These are phyloP conservation scores for Pocillopora meandrina DNA, from an alignment of 92 coral and sea anemone genomes.

Conservation along the genomic window DNA sequence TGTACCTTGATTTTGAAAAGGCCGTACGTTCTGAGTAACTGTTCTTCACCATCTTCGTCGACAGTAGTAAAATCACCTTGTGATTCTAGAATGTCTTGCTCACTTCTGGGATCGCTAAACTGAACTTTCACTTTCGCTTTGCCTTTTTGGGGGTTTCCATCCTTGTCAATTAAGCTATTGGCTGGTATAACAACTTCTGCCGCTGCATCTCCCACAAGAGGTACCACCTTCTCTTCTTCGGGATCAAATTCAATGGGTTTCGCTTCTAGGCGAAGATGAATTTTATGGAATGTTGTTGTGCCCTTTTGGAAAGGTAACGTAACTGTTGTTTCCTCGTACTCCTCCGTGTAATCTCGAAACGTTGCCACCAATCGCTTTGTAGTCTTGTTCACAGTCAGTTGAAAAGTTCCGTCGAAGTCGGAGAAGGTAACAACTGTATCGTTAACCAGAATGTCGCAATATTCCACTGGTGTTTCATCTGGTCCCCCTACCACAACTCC, in stretches of 20 bases:
- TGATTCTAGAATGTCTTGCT: constrained; percentile 52
- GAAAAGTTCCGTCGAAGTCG: constrained; percentile 33
- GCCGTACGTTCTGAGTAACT: constrained; percentile 61
- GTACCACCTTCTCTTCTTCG: constrained; percentile 25
- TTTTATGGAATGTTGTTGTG: constrained; percentile 23
- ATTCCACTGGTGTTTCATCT: constrained; percentile 34
- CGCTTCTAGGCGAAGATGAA: constrained; percentile 33
- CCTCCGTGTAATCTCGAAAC: constrained; percentile 33
- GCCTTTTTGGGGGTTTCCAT: constrained; percentile 53
- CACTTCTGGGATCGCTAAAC: constrained; percentile 62
- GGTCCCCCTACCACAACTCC: constrained; percentile 55
- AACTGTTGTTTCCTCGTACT: constrained; percentile 37
- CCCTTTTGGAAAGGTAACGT: constrained; percentile 33
- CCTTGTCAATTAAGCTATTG: constrained; percentile 44
- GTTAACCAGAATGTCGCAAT: constrained; percentile 29
- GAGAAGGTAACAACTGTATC: constrained; percentile 26
- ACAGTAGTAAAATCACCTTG: constrained; percentile 69
- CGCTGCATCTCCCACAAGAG: constrained; percentile 23
- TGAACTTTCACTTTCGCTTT: constrained; percentile 44
- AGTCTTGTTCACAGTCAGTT: constrained; percentile 17
- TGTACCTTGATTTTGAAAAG: constrained; percentile 55
- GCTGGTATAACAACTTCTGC: constrained; percentile 62
- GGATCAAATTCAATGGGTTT: constrained; percentile 30
- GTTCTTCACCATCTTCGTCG: constrained; percentile 56
- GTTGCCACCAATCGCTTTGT: constrained; percentile 42